These are phyloP conservation scores for Hydra vulgaris DNA, from an alignment of 30 jellyfish, hydroid and myxozoan species.

Conservation along the genomic window DNA sequence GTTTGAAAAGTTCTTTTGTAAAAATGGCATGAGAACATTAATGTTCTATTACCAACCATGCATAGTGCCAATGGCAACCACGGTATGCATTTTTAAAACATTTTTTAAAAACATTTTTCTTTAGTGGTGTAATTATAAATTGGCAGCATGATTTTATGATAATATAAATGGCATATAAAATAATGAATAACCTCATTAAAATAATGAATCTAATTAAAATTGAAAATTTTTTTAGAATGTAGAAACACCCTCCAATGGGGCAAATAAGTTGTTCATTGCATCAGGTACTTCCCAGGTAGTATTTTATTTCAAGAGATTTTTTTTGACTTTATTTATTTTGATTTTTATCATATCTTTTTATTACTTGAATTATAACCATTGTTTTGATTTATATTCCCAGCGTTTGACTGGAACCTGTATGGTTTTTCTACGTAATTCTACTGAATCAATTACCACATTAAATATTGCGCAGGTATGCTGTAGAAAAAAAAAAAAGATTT, in stretches of 20 bases:
- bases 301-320: neutral
- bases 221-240: too few relatives aligned
- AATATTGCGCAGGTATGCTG: slow-evolving; percentile 55
- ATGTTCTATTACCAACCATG: slow-evolving; percentile 48
- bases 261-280: slow-evolving; percentile 61
- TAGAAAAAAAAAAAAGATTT: neutral
- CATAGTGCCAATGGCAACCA: neutral
- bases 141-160: too few relatives aligned
- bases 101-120: too few relatives aligned
- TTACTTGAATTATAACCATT: too few relatives aligned
- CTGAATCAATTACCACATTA: slow-evolving; percentile 35
- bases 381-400: too few relatives aligned
- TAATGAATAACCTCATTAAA: too few relatives aligned
- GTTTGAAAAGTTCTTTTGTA: slow-evolving; percentile 34
- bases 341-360: too few relatives aligned
- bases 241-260: slow-evolving; percentile 23
- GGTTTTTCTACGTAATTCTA: slow-evolving; percentile 41
- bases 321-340: neutral
- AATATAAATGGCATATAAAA: too few relatives aligned
- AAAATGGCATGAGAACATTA: slow-evolving; percentile 50
- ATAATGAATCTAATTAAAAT: too few relatives aligned
- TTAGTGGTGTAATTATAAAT: too few relatives aligned
- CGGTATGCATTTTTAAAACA: neutral
- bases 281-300: slow-evolving; percentile 42
- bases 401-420: slow-evolving; percentile 43